phyloP scores from a whole-genome alignment of 2,797 vertebrate genomes.

The Ciconia nigra region DNA sequence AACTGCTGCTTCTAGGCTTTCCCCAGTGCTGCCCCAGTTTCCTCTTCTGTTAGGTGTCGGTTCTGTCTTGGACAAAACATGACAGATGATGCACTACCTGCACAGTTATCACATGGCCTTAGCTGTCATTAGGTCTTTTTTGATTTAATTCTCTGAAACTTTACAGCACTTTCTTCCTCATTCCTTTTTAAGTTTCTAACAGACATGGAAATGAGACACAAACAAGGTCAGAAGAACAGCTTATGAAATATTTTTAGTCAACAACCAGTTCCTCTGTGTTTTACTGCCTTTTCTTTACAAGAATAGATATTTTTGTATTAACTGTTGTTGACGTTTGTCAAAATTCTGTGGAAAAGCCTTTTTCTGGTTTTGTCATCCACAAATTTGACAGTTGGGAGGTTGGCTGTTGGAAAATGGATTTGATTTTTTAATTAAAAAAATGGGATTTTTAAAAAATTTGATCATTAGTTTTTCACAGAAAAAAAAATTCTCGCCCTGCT shows the following conservation, averaged over 20 bases:
- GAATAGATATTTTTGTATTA: background rate
- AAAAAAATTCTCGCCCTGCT: background rate
- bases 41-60: background rate
- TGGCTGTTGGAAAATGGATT: background rate
- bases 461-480: background rate
- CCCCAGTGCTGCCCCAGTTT: background rate
- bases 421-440: background rate
- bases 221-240: background rate
- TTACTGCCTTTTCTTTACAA: background rate
- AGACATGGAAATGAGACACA: background rate
- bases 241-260: background rate
- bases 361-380: background rate
- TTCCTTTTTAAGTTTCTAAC: background rate
- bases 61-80: background rate
- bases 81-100: background rate
- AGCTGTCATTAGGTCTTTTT: background rate
- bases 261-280: background rate
- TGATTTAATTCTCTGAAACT: background rate
- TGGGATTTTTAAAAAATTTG: background rate
- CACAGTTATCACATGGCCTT: background rate
- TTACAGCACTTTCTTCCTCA: background rate
- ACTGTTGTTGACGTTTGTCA: background rate
- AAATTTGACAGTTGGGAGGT: background rate
- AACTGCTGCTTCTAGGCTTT: background rate
- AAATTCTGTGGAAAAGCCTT: background rate